These are phyloP conservation scores for Sebastes matsubarae DNA, from an alignment of 2,797 vertebrate genomes.

Conservation along the genomic window DNA sequence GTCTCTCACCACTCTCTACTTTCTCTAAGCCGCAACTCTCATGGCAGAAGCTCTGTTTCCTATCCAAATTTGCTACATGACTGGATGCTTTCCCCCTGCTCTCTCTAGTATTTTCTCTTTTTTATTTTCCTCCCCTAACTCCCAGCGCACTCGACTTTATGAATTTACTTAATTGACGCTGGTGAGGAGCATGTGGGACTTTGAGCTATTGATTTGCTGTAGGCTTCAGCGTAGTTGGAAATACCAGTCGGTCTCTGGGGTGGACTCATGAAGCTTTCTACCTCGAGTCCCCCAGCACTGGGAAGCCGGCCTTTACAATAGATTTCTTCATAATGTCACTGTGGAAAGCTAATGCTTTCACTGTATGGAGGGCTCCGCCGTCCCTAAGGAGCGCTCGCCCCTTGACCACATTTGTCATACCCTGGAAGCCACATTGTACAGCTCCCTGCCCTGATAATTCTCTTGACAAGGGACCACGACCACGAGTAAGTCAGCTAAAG, in stretches of 20 bases:
- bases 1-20: constrained; percentile 28
- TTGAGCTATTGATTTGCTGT: constrained; percentile 79
- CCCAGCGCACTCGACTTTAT: constrained; percentile 72
- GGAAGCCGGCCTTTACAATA: constrained; percentile 63
- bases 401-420: constrained; percentile 74
- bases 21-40: constrained; percentile 27
- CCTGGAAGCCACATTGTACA: constrained; percentile 61
- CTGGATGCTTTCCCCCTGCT: constrained; percentile 18
- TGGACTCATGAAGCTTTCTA: constrained; percentile 66
- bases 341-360: constrained; percentile 73
- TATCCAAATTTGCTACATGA: constrained; percentile 51
- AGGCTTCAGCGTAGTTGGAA: constrained; percentile 70
- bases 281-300: constrained; percentile 58
- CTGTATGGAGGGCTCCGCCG: constrained; percentile 46
- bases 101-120: constrained; percentile 20
- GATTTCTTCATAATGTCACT: constrained; percentile 79
- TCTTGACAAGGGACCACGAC: constrained; percentile 59
- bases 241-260: constrained; percentile 79
- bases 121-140: constrained; percentile 29
- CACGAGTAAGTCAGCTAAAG: constrained; percentile 58
- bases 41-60: constrained; percentile 33
- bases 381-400: constrained; percentile 62
- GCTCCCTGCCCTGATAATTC: constrained; percentile 58
- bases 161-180: constrained; percentile 81
- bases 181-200: constrained; percentile 70